phyloP scores from a whole-genome alignment of 2,888 invertebrate species.

The Perizoma flavofasciatum region DNA sequence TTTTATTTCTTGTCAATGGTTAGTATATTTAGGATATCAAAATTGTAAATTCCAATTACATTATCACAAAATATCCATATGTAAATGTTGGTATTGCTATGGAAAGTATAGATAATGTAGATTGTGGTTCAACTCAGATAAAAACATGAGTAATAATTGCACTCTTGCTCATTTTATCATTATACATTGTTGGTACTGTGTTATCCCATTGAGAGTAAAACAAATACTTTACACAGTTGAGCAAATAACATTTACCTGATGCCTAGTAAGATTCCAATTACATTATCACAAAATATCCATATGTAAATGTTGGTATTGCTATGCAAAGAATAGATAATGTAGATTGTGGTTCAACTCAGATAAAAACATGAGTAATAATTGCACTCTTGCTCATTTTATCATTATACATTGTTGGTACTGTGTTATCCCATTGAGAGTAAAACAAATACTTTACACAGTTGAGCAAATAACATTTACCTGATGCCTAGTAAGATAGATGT shows the following conservation, averaged over 20 bases:
- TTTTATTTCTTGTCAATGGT: not conserved
- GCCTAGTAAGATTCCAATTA: constrained; percentile 84
- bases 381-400: not conserved
- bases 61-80: not conserved
- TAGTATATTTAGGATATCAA: not conserved
- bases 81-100: not conserved
- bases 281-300: not conserved
- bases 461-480: constrained; percentile 68
- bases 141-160: not conserved
- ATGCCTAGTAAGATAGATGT: constrained; percentile 93
- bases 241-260: constrained; percentile 78
- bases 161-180: constrained; percentile 1
- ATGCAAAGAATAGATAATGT: not conserved
- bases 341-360: not conserved
- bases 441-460: not conserved
- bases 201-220: not conserved
- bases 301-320: not conserved
- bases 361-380: constrained; percentile 1
- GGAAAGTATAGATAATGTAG: not conserved
- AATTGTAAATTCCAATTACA: not conserved
- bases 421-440: not conserved
- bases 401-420: not conserved
- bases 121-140: not conserved
- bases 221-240: not conserved
- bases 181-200: not conserved